Evolutionary conservation across 2,113 vertebrate genomes (phyloP).

Genomic region (Chlorodrepanis virens): DNA sequence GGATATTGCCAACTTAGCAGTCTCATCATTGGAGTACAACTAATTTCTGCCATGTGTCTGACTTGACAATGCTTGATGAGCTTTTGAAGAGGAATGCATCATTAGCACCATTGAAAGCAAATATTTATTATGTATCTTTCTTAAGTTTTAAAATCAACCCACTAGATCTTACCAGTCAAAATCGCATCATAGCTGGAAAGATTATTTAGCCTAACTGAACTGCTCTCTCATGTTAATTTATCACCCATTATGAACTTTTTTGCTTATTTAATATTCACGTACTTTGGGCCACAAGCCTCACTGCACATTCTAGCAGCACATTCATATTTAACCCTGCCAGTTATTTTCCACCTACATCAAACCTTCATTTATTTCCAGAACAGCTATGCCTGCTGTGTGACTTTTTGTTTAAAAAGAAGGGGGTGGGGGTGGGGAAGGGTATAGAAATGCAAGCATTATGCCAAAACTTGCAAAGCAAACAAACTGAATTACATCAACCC

Average conservation of each 20-base stretch:
- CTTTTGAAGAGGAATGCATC: background rate
- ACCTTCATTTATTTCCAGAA: background rate
- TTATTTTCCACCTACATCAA: background rate
- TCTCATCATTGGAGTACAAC: background rate
- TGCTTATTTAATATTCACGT: background rate
- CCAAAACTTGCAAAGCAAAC: background rate
- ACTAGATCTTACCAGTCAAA: background rate
- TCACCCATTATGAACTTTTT: background rate
- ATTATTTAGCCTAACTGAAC: background rate
- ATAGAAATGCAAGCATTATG: background rate
- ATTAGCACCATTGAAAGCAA: background rate
- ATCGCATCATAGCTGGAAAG: background rate
- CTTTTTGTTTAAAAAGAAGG: background rate
- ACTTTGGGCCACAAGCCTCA: background rate
- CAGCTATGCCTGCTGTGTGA: background rate
- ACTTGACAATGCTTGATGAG: background rate
- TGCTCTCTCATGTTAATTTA: background rate
- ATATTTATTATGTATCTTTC: background rate
- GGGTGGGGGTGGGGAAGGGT: rapidly evolving
- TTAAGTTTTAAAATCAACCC: background rate
- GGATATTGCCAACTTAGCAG: background rate
- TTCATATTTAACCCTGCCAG: background rate
- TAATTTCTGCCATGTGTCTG: background rate
- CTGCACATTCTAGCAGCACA: background rate
- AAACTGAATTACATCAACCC: background rate